Conservation (phyloP, 1,140 invertebrate genomes). For the Caenorhabditis inopinata region DNA sequence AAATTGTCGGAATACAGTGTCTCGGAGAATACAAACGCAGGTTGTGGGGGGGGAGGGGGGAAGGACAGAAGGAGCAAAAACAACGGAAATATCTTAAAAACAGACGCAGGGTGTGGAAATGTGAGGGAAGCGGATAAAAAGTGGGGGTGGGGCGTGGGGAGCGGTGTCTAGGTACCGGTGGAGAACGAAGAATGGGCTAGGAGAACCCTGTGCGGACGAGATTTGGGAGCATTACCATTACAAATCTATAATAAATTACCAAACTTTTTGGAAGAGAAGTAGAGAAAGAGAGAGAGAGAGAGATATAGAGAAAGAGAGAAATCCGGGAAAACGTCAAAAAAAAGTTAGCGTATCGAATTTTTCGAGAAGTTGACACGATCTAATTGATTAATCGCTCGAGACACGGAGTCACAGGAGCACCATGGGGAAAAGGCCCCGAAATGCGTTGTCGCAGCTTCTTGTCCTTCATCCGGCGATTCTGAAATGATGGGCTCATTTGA, state of each 20-base stretch:
- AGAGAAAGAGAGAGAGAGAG: neutral
- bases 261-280: neutral
- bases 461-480: slow-evolving; percentile 25
- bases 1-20: too few species aligned
- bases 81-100: neutral
- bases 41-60: too few species aligned
- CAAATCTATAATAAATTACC: neutral
- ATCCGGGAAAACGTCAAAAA: too few species aligned
- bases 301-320: neutral
- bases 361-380: too few species aligned
- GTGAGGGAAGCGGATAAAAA: too few species aligned
- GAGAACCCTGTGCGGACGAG: neutral
- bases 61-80: too few species aligned
- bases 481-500: neutral
- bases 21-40: too few species aligned
- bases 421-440: neutral
- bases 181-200: neutral
- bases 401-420: neutral
- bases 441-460: neutral
- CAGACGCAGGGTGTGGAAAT: too few species aligned
- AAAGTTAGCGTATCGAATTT: too few species aligned
- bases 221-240: neutral
- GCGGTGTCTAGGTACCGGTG: slow-evolving; percentile 2
- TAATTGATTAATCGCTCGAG: slow-evolving; percentile 4
- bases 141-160: neutral